Evolutionary conservation across 2,888 invertebrate genomes (phyloP), one percentile per base, ranked within the genome.

Genomic region (Eilema caniola): DNA sequence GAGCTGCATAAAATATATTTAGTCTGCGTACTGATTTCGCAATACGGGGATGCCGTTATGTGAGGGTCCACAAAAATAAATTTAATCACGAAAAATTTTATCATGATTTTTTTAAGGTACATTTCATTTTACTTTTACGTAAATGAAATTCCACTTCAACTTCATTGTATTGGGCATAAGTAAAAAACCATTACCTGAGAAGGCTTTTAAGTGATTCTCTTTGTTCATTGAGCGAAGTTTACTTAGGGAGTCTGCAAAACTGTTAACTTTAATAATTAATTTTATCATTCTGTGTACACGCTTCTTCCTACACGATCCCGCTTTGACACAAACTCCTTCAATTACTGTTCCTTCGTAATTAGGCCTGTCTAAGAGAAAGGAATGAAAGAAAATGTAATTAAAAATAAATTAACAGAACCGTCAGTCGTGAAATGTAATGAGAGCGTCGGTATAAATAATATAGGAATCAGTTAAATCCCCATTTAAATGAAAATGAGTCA

Each of bases 341-440:
- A 53, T 53, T 53, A 53, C 53, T n/a, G 53, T 53, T 53, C 53
- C 53, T 53, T 53, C 53, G 53, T 10, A 53, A 53, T 47, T 47
- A 47, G 53, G 53, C n/a, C n/a, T 53, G 10, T 20, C 53, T 53
- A n/a, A 53, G 53, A n/a, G 53, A 53, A 53, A 53, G n/a, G 53
- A n/a, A 53, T 53, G 53, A 53, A 53, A n/a, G 53, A 10, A 53
- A 53, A n/a, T 2, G n/a, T n/a, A 53, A 53, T 53, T 47, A 53
- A 53, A 53, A 53, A 53, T 53, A 53, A 53, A 53, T 53, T 53
- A 53, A 53, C 53, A 53, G n/a, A 53, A 53, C 53, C 10, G 53
- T n/a, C 53, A n/a, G n/a, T 53, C 53, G 53, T n/a, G 53, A 53
- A 20, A 53, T n/a, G 53, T 53, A n/a, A 53, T n/a, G 53, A 47